Conservation (phyloP, 2,113 vertebrate genomes). For the Petrocephalus microphthalmus region DNA sequence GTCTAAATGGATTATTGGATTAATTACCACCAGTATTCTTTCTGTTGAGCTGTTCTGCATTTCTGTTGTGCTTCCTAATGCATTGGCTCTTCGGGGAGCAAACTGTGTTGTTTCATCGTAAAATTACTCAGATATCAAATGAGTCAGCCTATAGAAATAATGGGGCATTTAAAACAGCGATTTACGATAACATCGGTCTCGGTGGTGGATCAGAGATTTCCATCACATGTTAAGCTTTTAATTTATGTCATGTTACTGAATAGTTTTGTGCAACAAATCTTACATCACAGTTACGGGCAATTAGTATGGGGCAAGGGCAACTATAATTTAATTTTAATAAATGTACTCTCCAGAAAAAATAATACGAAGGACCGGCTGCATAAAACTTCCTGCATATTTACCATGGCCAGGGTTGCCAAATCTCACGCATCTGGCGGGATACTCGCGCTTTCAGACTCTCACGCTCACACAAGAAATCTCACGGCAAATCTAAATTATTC, state of each 20-base stretch:
- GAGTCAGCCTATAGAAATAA: not conserved
- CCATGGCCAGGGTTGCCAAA: not conserved
- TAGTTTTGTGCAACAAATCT: conserved; percentile 9
- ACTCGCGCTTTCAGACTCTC: no score
- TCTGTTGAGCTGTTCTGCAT: not conserved
- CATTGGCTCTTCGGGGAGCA: not conserved
- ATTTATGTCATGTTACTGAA: not conserved
- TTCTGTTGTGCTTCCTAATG: not conserved
- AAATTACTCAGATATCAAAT: conserved; percentile 8
- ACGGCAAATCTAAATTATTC: no score
- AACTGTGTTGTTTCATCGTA: not conserved
- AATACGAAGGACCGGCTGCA: not conserved
- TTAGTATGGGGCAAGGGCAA: not conserved
- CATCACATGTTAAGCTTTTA: not conserved
- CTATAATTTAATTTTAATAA: not conserved
- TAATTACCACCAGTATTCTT: conserved; percentile 6
- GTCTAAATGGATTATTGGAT: conserved; percentile 12
- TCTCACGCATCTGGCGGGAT: no score
- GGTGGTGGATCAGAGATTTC: not conserved
- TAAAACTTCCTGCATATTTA: not conserved
- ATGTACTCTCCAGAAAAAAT: not conserved
- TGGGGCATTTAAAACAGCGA: not conserved
- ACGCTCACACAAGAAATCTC: no score
- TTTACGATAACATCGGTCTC: not conserved
- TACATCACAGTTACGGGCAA: not conserved